phyloP scores from a whole-genome alignment of 2,113 vertebrate genomes.

The Python bivittatus region DNA sequence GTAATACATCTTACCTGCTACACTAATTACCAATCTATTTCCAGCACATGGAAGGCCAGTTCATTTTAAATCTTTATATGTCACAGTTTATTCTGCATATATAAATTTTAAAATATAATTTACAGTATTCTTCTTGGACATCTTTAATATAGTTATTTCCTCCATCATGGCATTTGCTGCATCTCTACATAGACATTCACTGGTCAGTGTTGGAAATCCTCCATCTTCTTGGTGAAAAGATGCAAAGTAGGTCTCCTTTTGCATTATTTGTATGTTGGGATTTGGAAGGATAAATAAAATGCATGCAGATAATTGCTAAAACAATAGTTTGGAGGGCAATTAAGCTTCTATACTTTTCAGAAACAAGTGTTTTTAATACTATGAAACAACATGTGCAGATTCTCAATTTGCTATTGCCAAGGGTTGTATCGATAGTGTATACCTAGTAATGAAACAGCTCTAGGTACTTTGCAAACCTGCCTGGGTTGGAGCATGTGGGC shows the following conservation, averaged over 20 bases:
- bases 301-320: not conserved
- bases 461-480: no score
- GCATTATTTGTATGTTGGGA: not conserved
- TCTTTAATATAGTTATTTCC: constrained; percentile 81
- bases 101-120: not conserved
- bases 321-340: not conserved
- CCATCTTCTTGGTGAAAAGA: constrained; percentile 85
- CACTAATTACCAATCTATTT: not conserved
- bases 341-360: not conserved
- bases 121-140: not conserved
- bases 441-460: no score
- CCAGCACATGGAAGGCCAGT: not conserved
- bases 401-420: no score
- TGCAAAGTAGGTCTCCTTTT: constrained; percentile 78
- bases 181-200: constrained; percentile 91
- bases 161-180: constrained; percentile 93
- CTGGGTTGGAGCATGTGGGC: no score
- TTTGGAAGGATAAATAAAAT: not conserved
- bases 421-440: no score
- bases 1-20: not conserved
- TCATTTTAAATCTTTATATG: not conserved
- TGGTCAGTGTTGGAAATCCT: constrained; percentile 92
- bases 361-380: not conserved
- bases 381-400: not conserved
- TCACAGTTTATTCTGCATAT: not conserved